These are phyloP conservation scores for Mantis religiosa DNA, from an alignment of 2,888 invertebrate genomes.

Conservation along the genomic window DNA sequence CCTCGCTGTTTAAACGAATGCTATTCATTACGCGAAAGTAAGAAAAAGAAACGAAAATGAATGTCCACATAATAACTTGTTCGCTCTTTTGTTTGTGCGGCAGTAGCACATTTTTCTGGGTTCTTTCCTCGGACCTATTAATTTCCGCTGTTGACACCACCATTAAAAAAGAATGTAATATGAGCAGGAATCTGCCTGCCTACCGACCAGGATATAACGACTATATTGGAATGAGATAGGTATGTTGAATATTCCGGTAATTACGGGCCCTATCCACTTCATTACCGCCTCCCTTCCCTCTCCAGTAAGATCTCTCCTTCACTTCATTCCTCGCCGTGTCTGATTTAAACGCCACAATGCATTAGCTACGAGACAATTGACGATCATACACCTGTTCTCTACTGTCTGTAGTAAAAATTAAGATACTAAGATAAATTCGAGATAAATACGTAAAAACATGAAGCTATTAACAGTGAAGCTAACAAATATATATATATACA, in stretches of 20 bases:
- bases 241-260: neutral
- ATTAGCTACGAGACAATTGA: too few species aligned
- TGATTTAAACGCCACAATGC: too few species aligned
- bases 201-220: neutral
- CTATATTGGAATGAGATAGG: neutral
- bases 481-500: too few species aligned
- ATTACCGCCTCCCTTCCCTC: neutral
- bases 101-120: neutral
- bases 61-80: neutral
- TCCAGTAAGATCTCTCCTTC: neutral
- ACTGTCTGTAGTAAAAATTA: too few species aligned
- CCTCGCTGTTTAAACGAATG: neutral
- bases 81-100: neutral
- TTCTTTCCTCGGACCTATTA: neutral
- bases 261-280: neutral
- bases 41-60: neutral
- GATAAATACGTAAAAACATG: too few species aligned
- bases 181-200: neutral
- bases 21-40: neutral
- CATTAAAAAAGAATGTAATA: neutral
- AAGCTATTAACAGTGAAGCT: too few species aligned
- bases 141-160: neutral
- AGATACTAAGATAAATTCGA: too few species aligned
- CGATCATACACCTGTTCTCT: too few species aligned
- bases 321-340: too few species aligned